Conservation (phyloP, 2,113 vertebrate species). For the Nothoprocta perdicaria region DNA sequence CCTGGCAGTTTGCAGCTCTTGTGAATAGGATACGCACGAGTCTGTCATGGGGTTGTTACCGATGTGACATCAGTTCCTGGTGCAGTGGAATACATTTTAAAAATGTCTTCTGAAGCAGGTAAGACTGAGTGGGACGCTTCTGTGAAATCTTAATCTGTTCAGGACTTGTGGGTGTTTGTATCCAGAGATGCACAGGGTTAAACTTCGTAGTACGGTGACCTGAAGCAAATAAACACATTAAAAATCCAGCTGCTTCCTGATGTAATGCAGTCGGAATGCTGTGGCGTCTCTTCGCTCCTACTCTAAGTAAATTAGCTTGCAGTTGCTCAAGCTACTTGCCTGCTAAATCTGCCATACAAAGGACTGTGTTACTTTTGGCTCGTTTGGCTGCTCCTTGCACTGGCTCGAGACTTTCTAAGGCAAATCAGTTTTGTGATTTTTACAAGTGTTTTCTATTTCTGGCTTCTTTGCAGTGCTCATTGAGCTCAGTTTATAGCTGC, state of each 20-base stretch:
- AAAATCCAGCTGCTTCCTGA: slow-evolving; percentile 54
- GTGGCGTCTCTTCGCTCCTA: not conserved
- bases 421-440: not conserved
- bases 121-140: not conserved
- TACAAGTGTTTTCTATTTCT: slow-evolving; percentile 11
- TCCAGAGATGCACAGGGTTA: not conserved
- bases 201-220: not conserved
- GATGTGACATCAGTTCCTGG: not conserved
- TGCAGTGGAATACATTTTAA: not conserved
- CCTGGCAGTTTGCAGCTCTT: not conserved
- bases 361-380: not conserved
- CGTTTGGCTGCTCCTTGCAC: slow-evolving; percentile 3
- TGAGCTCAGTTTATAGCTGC: not conserved
- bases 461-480: not conserved
- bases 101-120: slow-evolving; percentile 25
- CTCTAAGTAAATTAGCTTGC: not conserved
- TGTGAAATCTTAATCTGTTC: not conserved
- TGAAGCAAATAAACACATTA: not conserved
- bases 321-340: not conserved
- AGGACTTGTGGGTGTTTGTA: not conserved
- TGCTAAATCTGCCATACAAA: not conserved
- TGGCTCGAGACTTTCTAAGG: not conserved
- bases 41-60: not conserved
- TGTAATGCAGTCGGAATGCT: slow-evolving; percentile 56
- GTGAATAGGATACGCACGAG: slow-evolving; percentile 4